Conservation (phyloP, 2,797 vertebrate species). For the Pipistrellus nathusii region DNA sequence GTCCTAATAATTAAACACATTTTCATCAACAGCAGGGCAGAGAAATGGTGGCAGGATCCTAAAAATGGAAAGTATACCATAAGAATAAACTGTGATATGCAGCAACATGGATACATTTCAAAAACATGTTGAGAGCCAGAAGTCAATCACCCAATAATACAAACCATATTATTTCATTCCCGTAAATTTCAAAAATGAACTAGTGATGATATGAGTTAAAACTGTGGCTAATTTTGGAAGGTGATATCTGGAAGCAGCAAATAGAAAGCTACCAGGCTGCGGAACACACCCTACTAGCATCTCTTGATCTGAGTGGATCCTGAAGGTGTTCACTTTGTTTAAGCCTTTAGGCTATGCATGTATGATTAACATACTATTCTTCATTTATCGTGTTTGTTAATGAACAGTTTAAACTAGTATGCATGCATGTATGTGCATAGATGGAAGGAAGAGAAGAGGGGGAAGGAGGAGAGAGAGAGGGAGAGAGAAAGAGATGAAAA, state of each 20-base stretch:
- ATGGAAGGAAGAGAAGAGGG: background rate
- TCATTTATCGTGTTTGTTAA: constrained; percentile 53
- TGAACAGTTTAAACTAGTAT: constrained; percentile 39
- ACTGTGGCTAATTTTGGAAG: background rate
- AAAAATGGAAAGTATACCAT: background rate
- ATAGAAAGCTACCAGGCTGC: background rate
- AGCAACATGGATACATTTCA: background rate
- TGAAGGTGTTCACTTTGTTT: background rate
- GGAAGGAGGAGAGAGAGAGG: background rate
- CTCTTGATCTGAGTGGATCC: background rate
- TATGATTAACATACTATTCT: background rate
- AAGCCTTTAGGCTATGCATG: background rate
- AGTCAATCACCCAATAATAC: background rate
- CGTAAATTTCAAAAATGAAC: background rate
- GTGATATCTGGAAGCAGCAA: background rate
- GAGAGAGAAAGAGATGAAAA: constrained; percentile 12
- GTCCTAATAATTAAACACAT: background rate
- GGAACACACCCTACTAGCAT: too few relatives aligned
- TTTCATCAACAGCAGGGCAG: background rate
- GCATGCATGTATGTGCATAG: background rate
- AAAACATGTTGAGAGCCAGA: constrained; percentile 13
- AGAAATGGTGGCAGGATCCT: background rate
- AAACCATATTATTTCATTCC: background rate
- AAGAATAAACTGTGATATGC: background rate
- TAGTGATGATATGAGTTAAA: background rate